A percentile compares a stretch with the other conserved stretches of the same genome.
Conservation (phyloP, 2,888 invertebrate genomes). For the Drepana falcataria region DNA sequence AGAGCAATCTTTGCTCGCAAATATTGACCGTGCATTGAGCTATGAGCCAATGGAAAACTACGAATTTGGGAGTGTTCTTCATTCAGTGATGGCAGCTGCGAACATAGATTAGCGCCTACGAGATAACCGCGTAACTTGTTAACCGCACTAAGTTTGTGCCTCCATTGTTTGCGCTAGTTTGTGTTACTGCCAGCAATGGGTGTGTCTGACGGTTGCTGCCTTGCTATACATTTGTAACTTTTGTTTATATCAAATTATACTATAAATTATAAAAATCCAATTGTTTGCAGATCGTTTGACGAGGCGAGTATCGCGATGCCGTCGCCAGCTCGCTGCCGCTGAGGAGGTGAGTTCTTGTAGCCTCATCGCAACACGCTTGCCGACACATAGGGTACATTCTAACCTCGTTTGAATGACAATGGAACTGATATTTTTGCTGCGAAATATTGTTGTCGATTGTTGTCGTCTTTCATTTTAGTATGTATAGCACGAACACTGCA, state of each 20-base stretch:
- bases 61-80: not conserved
- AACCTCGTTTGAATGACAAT: not conserved
- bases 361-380: not conserved
- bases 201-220: not conserved
- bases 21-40: not conserved
- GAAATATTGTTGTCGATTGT: too few species aligned
- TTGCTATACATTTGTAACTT: not conserved
- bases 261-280: too few species aligned
- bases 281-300: too few species aligned
- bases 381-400: not conserved
- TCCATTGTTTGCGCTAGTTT: not conserved
- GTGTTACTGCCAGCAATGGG: not conserved
- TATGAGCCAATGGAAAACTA: not conserved
- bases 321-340: not conserved
- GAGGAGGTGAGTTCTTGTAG: not conserved
- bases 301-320: not conserved
- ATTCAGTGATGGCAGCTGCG: not conserved
- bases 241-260: too few species aligned
- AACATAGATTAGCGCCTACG: not conserved
- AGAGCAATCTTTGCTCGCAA: not conserved
- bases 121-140: not conserved
- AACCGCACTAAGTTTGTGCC: not conserved
- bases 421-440: too few species aligned
- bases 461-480: too few species aligned
- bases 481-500: too few species aligned